A percentile compares a stretch with the other conserved stretches of the same genome.
These are phyloP conservation scores for Campopleginae sp. DNA, from an alignment of 2,888 invertebrate species.

Conservation along the genomic window DNA sequence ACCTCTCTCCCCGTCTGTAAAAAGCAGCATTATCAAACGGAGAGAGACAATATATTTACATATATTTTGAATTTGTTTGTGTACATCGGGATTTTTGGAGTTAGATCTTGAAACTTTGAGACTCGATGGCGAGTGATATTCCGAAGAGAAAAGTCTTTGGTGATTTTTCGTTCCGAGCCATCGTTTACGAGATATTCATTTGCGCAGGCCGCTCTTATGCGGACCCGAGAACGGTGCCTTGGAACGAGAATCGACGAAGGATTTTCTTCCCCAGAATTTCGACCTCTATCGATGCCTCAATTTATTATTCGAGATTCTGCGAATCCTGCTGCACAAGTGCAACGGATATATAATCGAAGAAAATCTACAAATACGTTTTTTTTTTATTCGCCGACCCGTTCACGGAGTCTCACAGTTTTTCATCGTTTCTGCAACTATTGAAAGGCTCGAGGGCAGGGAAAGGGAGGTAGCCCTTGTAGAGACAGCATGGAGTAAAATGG, in stretches of 20 bases:
- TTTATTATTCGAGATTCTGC: neutral
- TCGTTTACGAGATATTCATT: neutral
- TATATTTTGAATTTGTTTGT: constrained; percentile 42
- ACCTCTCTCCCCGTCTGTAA: constrained; percentile 55
- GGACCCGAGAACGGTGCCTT: neutral
- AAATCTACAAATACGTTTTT: constrained; percentile 51
- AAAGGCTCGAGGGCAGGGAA: neutral
- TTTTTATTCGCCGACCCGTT: constrained; percentile 77
- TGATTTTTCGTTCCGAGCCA: neutral
- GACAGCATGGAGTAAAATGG: constrained; percentile 55
- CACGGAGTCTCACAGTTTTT: constrained; percentile 32
- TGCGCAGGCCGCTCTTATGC: too few species aligned
- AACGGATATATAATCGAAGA: constrained; percentile 41
- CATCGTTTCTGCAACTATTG: neutral
- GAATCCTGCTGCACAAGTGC: neutral
- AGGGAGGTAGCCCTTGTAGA: constrained; percentile 29
- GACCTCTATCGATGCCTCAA: neutral
- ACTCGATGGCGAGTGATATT: neutral
- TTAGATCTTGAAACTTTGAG: neutral
- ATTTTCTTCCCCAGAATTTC: neutral
- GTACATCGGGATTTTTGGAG: constrained; percentile 40
- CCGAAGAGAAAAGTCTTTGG: neutral
- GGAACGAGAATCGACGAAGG: neutral
- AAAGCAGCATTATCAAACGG: constrained; percentile 13
- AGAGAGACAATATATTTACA: constrained; percentile 14